phyloP scores from a whole-genome alignment of 37 sponge, comb jelly and placozoan genomes.

The Hexactinellida sp. region DNA sequence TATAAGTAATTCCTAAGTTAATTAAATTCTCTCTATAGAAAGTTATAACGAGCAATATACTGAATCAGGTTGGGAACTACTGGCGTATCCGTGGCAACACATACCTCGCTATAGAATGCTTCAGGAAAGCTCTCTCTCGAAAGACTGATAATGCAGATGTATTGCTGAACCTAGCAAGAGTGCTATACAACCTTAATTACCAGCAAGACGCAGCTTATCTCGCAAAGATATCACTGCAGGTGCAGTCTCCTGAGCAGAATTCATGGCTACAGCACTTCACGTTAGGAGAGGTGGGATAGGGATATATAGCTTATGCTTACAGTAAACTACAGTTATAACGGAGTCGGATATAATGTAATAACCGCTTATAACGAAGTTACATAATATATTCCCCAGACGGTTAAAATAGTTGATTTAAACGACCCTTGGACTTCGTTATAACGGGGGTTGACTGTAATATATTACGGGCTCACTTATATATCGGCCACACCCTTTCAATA shows the following conservation, averaged over 20 bases:
- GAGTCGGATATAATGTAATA: no score
- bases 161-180: constrained; percentile 61
- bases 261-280: constrained; percentile 78
- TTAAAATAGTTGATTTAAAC: no score
- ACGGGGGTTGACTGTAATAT: no score
- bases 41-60: constrained; percentile 28
- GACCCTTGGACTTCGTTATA: no score
- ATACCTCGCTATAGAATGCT: constrained; percentile 67
- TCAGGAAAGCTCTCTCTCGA: constrained; percentile 48
- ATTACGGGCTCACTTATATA: no score
- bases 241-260: constrained; percentile 37
- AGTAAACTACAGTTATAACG: no score
- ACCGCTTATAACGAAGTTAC: no score
- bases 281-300: constrained; percentile 49
- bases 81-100: constrained; percentile 78
- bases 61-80: constrained; percentile 74
- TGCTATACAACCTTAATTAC: constrained; percentile 59
- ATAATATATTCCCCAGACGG: no score
- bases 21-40: constrained; percentile 19
- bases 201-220: constrained; percentile 49
- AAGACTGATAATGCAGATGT: constrained; percentile 57
- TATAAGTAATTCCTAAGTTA: no score
- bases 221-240: constrained; percentile 42
- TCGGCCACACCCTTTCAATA: no score
- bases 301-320: no score